Evolutionary conservation across 2,888 invertebrate genomes (phyloP).

Genomic region (Rhodophaea formosa): DNA sequence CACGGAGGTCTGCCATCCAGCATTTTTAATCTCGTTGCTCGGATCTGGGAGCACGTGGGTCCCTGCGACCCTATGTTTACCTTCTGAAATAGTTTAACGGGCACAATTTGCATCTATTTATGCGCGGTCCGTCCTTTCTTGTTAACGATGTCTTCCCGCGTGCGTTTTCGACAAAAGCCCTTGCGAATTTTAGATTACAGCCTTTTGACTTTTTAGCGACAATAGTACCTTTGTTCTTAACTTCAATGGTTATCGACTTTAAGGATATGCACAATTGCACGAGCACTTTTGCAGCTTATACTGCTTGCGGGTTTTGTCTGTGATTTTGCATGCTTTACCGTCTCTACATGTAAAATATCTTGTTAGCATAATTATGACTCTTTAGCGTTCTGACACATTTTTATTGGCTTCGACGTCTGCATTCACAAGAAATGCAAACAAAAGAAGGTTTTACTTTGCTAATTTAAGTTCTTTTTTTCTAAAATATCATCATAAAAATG

Average conservation of each 20-base stretch:
- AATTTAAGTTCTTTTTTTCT: not conserved
- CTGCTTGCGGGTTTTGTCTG: not conserved
- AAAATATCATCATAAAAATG: not conserved
- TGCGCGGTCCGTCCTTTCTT: constrained; percentile 74
- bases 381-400: not conserved
- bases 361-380: constrained; percentile 3
- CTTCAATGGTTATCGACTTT: constrained; percentile 3
- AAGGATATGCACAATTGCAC: not conserved
- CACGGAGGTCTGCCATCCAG: constrained; percentile 72
- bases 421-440: not conserved
- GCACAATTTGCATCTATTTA: constrained; percentile 80
- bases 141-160: constrained; percentile 67
- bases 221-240: constrained; percentile 10
- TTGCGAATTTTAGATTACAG: constrained; percentile 18
- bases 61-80: constrained; percentile 72
- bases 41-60: constrained; percentile 74
- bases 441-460: not conserved
- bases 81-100: constrained; percentile 81
- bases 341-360: not conserved
- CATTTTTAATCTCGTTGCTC: constrained; percentile 79
- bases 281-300: not conserved
- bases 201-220: constrained; percentile 2
- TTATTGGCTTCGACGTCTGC: not conserved
- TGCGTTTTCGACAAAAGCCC: constrained; percentile 32
- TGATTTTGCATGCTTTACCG: constrained; percentile 2